phyloP scores from a whole-genome alignment of 2,113 vertebrate species.

The Empidonax alnorum region DNA sequence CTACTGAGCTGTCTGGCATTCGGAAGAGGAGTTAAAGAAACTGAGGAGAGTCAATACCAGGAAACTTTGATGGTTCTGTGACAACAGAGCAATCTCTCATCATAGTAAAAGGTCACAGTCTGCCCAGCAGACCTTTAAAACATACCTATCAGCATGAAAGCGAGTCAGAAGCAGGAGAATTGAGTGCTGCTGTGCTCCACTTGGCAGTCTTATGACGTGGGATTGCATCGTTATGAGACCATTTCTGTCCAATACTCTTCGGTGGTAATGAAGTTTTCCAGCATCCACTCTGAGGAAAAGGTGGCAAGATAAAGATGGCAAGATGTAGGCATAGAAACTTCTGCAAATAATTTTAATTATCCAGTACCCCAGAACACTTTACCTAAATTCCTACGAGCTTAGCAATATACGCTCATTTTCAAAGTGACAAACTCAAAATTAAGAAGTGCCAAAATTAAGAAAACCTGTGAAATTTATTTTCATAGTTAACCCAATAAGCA shows the following conservation, averaged over 20 bases:
- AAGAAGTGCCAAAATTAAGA: not conserved
- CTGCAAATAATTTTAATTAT: not conserved
- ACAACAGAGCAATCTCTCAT: not conserved
- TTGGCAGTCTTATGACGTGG: conserved; percentile 79
- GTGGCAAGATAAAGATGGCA: not conserved
- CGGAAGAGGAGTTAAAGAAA: not conserved
- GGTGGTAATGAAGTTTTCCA: conserved; percentile 93
- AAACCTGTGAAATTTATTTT: not conserved
- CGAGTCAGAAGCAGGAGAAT: conserved; percentile 91
- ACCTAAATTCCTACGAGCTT: not conserved
- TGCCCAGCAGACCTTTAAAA: not conserved
- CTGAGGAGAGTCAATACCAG: not conserved
- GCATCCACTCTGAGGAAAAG: conserved; percentile 84
- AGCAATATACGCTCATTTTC: fast-evolving
- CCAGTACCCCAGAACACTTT: not conserved
- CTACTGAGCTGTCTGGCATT: not conserved
- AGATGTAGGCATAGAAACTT: not conserved
- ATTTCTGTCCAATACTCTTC: conserved; percentile 85
- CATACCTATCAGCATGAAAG: conserved; percentile 90
- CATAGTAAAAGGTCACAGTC: not conserved
- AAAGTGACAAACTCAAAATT: not conserved
- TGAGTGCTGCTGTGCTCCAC: conserved; percentile 87
- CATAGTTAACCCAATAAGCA: not conserved
- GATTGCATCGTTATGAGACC: conserved; percentile 91
- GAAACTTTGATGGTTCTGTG: not conserved